Conservation (phyloP, 2,888 invertebrate species). For the Fabriciana adippe region DNA sequence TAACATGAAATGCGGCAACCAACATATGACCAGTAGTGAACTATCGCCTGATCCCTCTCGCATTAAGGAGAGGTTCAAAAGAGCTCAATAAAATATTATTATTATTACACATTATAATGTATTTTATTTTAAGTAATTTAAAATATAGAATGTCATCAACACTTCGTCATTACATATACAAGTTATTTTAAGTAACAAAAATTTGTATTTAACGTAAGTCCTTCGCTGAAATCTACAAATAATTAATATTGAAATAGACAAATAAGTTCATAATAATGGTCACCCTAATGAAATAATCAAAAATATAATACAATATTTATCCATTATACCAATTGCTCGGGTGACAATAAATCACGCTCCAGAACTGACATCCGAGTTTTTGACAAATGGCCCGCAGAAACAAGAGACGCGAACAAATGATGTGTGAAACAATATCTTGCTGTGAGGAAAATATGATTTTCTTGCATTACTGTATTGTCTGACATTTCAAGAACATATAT, state of each 20-base stretch:
- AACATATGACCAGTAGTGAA: no score
- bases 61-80: no score
- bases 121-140: no score
- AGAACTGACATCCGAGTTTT: slow-evolving; percentile 75
- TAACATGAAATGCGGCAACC: no score
- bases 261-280: slow-evolving; percentile 24
- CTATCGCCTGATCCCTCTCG: no score
- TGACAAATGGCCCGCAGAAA: slow-evolving; percentile 75
- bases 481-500: background rate
- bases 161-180: no score
- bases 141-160: no score
- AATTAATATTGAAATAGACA: background rate
- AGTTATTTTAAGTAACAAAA: background rate
- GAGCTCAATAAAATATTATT: no score
- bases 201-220: background rate
- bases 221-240: no score
- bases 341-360: slow-evolving; percentile 70
- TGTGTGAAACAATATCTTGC: slow-evolving; percentile 58
- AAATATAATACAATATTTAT: slow-evolving; percentile 77
- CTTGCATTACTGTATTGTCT: slow-evolving; percentile 18
- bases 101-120: no score
- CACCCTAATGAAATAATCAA: slow-evolving; percentile 52
- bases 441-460: slow-evolving; percentile 31
- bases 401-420: slow-evolving; percentile 75
- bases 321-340: slow-evolving; percentile 77